These are phyloP conservation scores for Branchipolynoe longqiensis DNA, from an alignment of 2,888 invertebrate species.

Conservation along the genomic window DNA sequence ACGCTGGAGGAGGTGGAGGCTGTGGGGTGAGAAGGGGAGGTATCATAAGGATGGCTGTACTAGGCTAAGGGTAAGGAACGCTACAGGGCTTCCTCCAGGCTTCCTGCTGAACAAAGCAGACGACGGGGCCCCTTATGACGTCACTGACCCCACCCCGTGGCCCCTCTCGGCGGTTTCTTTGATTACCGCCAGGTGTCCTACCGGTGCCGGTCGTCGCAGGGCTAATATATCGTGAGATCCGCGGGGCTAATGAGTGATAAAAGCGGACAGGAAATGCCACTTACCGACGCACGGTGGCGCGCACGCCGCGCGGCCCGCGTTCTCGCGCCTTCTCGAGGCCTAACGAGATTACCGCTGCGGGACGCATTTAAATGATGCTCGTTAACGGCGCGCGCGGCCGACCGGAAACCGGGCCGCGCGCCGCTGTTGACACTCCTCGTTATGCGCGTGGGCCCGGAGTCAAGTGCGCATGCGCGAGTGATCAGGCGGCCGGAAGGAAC, in stretches of 20 bases:
- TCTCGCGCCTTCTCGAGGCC: background rate
- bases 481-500: slow-evolving; percentile 8
- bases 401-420: slow-evolving; percentile 16
- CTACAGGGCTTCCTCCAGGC: background rate
- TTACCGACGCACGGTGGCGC: background rate
- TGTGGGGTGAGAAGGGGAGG: too few species aligned
- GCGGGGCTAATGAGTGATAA: slow-evolving; percentile 46
- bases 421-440: slow-evolving; percentile 42
- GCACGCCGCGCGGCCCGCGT: background rate
- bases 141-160: slow-evolving; percentile 5
- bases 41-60: too few species aligned
- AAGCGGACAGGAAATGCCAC: slow-evolving; percentile 37
- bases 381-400: slow-evolving; percentile 2
- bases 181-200: slow-evolving; percentile 39
- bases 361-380: slow-evolving; percentile 31
- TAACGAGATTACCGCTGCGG: slow-evolving; percentile 45
- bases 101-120: slow-evolving; percentile 6
- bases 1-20: too few species aligned
- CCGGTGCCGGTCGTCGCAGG: background rate
- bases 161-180: slow-evolving; percentile 14
- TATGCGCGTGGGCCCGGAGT: background rate
- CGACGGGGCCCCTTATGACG: slow-evolving; percentile 10
- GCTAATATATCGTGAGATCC: slow-evolving; percentile 37
- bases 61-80: too few species aligned
- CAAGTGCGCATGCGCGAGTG: slow-evolving; percentile 24